phyloP scores from a whole-genome alignment of 1,140 invertebrate genomes.

The Holcopasites calliopsidis region DNA sequence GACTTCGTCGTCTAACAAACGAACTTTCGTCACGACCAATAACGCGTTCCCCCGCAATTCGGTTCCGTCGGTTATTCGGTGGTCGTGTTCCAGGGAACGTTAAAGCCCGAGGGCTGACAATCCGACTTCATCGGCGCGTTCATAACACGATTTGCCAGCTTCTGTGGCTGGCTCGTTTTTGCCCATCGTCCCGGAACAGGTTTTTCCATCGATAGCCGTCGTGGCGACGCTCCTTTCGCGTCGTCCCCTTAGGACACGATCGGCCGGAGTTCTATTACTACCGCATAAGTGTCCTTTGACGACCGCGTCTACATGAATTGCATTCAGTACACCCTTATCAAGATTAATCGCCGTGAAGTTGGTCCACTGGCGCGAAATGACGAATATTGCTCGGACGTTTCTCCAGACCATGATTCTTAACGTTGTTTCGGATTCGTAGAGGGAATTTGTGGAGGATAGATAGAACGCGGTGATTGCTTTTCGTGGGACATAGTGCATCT shows the following conservation, averaged over 20 bases:
- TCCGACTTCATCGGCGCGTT: constrained; percentile 60
- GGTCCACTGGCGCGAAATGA: constrained; percentile 37
- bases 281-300: constrained; percentile 44
- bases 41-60: constrained; percentile 63
- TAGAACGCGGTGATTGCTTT: neutral
- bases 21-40: constrained; percentile 51
- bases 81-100: constrained; percentile 38
- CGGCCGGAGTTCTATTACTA: constrained; percentile 18
- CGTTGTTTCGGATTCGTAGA: constrained; percentile 25
- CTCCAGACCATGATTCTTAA: constrained; percentile 37
- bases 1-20: neutral
- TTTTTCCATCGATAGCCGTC: neutral
- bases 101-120: constrained; percentile 54
- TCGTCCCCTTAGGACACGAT: constrained; percentile 2
- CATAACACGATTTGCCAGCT: constrained; percentile 70
- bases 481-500: too few relatives aligned
- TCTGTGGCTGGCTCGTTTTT: constrained; percentile 56
- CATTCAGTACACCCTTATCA: constrained; percentile 40
- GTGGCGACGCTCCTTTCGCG: constrained; percentile 25
- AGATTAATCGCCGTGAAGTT: constrained; percentile 60
- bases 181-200: neutral
- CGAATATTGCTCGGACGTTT: constrained; percentile 48
- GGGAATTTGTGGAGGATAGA: constrained; percentile 1
- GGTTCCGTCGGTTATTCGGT: constrained; percentile 55
- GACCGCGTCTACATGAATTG: constrained; percentile 39